Evolutionary conservation across 2,113 vertebrate genomes (phyloP).

Genomic region (Dissostichus mawsoni): DNA sequence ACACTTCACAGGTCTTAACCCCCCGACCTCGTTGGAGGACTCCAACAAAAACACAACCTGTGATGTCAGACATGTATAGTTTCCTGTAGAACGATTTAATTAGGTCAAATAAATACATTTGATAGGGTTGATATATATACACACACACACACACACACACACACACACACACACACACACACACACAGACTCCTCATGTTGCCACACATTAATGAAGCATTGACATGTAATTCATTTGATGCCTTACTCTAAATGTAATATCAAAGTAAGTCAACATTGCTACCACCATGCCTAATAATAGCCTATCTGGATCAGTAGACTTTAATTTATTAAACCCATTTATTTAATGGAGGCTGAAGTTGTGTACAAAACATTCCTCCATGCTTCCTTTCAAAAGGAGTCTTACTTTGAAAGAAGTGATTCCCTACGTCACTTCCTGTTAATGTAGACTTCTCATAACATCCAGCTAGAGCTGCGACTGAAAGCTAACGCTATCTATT

Average conservation of each 20-base stretch:
- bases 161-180: no score
- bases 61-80: conserved; percentile 25
- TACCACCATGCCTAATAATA: no score
- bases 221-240: no score
- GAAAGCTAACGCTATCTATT: conserved; percentile 42
- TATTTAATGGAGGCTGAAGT: neutral
- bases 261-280: no score
- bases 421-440: conserved; percentile 35
- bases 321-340: no score
- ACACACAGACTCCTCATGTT: no score
- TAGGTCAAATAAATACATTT: neutral
- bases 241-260: no score
- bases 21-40: conserved; percentile 18
- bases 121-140: no score
- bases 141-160: no score
- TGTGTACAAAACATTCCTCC: neutral
- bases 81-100: conserved; percentile 6
- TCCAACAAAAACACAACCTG: conserved; percentile 65
- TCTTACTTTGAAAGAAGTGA: conserved; percentile 34
- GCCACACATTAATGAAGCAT: no score
- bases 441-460: conserved; percentile 58
- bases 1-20: neutral
- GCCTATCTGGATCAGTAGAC: no score
- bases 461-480: conserved; percentile 33
- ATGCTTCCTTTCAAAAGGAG: neutral